Evolutionary conservation across 2,888 invertebrate species (phyloP), one percentile per base, ranked within the genome.

Genomic region (Sesia apiformis): DNA sequence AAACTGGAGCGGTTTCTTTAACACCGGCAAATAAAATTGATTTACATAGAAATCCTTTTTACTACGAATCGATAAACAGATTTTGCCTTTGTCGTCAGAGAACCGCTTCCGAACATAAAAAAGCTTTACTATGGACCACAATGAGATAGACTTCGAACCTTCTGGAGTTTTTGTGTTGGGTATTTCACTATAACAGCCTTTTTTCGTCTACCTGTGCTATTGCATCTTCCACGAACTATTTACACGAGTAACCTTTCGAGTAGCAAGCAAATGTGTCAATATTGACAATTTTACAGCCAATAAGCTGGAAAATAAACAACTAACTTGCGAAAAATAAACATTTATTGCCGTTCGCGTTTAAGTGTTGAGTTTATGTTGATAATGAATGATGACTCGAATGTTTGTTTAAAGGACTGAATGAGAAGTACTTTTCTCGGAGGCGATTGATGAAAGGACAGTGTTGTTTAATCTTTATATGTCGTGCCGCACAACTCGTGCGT

Each of bases 31-130:
- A 73, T 69, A 70, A 74, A 79, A 72, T 63, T 60, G 66, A 81
- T 81, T 71, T 74, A 74, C 74, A 78, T 76, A 70, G 73, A 73
- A 81, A 81, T 83, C 76, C 80, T 76, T 80, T 79, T 80, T 77
- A 66, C 67, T 67, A 58, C 64, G 63, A 60, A 66, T 70, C 72
- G 65, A 78, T 80, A 76, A 76, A 81, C 73, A 76, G 69, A 73
- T 67, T 53, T 68, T 63, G 68, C 66, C 68, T 70, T 72, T 62
- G 38, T 7, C 8, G 50, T 23, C 60, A 66, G 56, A 62, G 67
- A 68, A 67, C 58, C 65, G 72, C 75, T 81, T 76, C 79, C 74
- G 74, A 78, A 64, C 63, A 74, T 74, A 78, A 62, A 78, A 75
- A 71, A 64, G 56, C 23, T 23, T 23, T 23, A 23, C 51, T 53